Conservation (phyloP, 2,797 vertebrate species). For the Synanceia verrucosa region DNA sequence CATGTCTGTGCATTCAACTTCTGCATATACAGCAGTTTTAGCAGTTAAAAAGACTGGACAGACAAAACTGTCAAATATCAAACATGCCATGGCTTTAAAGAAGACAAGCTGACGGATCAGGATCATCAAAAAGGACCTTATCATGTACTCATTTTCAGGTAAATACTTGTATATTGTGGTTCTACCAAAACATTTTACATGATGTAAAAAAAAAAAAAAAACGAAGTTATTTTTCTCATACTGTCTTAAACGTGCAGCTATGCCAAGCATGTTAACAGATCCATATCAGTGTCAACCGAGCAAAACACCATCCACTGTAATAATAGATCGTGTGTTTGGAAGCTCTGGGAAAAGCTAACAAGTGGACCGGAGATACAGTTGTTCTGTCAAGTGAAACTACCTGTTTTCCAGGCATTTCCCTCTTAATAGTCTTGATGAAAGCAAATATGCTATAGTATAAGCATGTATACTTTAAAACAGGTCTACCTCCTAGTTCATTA, state of each 20-base stretch:
- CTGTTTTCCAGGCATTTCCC: background rate
- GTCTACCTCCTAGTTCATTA: background rate
- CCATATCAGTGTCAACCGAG: too few species aligned
- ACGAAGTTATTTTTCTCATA: too few species aligned
- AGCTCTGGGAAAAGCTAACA: background rate
- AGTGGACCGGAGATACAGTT: background rate
- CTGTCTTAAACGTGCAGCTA: background rate
- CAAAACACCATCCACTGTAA: background rate
- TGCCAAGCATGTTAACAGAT: background rate
- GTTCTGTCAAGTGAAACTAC: background rate
- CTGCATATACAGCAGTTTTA: too few species aligned
- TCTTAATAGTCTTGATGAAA: background rate
- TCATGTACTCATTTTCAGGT: too few species aligned
- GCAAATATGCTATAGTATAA: background rate
- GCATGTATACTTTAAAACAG: background rate
- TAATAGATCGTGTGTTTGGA: background rate
- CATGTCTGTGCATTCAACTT: too few species aligned
- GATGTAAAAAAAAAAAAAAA: too few species aligned
- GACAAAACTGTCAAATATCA: background rate
- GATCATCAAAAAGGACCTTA: too few species aligned
- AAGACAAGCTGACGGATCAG: background rate
- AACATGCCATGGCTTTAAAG: background rate
- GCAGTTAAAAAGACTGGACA: too few species aligned
- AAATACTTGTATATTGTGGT: too few species aligned
- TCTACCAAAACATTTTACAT: too few species aligned